Evolutionary conservation across 1,140 invertebrate genomes (phyloP).

Genomic region (Hormaphis cornu): DNA sequence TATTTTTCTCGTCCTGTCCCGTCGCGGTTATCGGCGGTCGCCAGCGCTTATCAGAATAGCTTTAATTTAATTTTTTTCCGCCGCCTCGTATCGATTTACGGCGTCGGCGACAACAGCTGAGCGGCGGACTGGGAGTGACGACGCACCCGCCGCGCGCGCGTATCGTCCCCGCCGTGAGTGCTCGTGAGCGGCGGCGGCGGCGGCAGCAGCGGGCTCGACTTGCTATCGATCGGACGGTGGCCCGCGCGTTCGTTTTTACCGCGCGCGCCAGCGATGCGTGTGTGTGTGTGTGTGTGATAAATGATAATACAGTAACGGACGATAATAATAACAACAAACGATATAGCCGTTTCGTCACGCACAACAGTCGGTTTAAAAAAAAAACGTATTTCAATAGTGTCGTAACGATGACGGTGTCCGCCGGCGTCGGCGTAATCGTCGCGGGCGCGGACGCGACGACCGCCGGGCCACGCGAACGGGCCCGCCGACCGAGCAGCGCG

Average conservation of each 20-base stretch:
- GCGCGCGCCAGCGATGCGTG: not conserved
- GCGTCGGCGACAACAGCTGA: not conserved
- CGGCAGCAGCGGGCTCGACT: not conserved
- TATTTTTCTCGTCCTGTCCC: too few relatives aligned
- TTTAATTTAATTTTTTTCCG: too few relatives aligned
- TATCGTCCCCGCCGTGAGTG: not conserved
- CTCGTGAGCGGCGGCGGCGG: not conserved
- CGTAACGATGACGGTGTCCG: not conserved
- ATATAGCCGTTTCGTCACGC: too few relatives aligned
- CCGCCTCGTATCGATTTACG: too few relatives aligned
- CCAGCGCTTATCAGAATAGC: too few relatives aligned
- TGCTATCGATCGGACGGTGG: constrained; percentile 15
- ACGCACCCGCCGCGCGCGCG: not conserved
- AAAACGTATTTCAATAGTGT: too few relatives aligned
- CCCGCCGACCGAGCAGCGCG: not conserved
- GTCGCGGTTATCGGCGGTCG: too few relatives aligned
- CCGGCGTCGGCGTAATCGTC: not conserved
- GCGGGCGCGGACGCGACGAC: not conserved
- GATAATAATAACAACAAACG: not conserved
- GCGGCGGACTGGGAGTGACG: constrained; percentile 2
- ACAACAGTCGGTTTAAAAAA: too few relatives aligned
- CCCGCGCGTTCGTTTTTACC: not conserved
- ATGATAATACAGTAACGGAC: not conserved
- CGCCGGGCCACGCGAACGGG: not conserved
- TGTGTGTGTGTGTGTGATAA: not conserved